Conservation (phyloP, 2,888 invertebrate genomes). For the Tanytarsus gracilentus region DNA sequence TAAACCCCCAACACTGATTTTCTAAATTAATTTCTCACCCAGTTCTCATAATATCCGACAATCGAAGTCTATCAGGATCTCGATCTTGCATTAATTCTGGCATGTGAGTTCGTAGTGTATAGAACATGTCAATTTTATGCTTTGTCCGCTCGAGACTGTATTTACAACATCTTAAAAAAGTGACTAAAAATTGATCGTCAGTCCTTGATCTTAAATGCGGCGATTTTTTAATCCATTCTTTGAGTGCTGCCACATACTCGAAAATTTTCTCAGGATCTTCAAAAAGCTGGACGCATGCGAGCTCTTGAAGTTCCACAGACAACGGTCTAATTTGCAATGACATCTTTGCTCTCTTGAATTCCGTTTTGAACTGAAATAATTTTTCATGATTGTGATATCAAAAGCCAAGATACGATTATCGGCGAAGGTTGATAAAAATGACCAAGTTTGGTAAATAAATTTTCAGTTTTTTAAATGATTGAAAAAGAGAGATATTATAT, state of each 20-base stretch:
- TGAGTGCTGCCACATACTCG: conserved; percentile 40
- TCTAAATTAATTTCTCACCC: background rate
- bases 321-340: conserved; percentile 30
- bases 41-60: conserved; percentile 27
- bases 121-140: conserved; percentile 46
- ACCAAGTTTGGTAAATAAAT: no score
- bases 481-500: no score
- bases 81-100: conserved; percentile 46
- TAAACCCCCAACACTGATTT: background rate
- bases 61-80: conserved; percentile 29
- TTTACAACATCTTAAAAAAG: conserved; percentile 43
- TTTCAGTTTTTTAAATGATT: no score
- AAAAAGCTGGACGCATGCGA: conserved; percentile 40
- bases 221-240: conserved; percentile 44
- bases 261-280: conserved; percentile 41
- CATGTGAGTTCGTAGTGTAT: conserved; percentile 44
- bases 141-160: conserved; percentile 44
- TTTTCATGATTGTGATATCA: background rate
- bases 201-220: conserved; percentile 43
- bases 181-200: conserved; percentile 42
- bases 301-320: conserved; percentile 31
- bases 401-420: background rate
- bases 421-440: background rate
- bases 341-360: background rate
- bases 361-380: background rate